Base-by-base conservation (phyloP, 2,113 vertebrate species). In the Dasypus novemcinctus region DNA sequence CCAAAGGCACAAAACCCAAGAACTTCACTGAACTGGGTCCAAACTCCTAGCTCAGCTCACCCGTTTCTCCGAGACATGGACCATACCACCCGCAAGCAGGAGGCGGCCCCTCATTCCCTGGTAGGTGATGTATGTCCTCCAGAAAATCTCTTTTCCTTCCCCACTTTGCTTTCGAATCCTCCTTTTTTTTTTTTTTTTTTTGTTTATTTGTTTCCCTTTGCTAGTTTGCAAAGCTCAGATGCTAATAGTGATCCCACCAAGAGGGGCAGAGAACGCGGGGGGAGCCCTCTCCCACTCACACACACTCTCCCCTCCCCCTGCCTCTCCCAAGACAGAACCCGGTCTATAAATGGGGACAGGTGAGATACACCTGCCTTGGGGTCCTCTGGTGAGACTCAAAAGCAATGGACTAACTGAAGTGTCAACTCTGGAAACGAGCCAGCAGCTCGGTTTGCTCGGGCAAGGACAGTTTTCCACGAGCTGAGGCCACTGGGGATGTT, bases 1-100 rank as follows among this genome's bases (percentile, higher is more conserved):
- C 94, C 88, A 85, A 98, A 98, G 98, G 98, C 98, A 98, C 97
- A 96, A 33, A 98, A 84, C 93, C 95, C 92, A 74, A 96, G 97
- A 96, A 92, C 96, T 15, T 87, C 6, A 57, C 89, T 71, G 88
- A 87, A 83, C 94, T 27, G 0, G 83, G 89, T 93, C 96, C 91
- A 31, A 74, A 75, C 69, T 95, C 96, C 0, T 1, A 1, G 36
- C 57, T 94, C 74, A 0, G 90, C 43, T 94, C 68, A 88, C 90
- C 92, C 54, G 61, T 95, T 93, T 90, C 75, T 68, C 95, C 72
- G 59, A 97, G 83, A 90, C 90, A 33, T 23, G 29, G 21, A 54
- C 80, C 20, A 79, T 57, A 10, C 59, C 63, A 5, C 41, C 81
- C 63, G 66, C 18, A 38, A 33, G 33, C 54, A 2, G 74, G 14